Evolutionary conservation across 2,113 vertebrate species (phyloP).

Genomic region (Haliaeetus leucogaster): DNA sequence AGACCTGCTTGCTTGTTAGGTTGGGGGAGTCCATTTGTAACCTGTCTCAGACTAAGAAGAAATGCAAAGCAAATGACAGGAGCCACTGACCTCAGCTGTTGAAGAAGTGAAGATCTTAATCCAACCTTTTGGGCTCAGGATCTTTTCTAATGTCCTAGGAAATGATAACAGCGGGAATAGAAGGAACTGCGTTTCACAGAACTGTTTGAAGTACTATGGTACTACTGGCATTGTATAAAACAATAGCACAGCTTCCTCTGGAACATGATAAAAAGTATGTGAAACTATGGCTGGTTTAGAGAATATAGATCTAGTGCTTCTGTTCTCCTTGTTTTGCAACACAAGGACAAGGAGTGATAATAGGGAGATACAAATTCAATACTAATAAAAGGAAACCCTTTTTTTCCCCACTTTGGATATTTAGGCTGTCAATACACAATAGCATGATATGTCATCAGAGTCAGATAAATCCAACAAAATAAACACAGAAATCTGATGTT

Average conservation of each 20-base stretch:
- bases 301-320: neutral
- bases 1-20: neutral
- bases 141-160: neutral
- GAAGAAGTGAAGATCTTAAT: neutral
- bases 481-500: neutral
- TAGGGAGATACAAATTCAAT: neutral
- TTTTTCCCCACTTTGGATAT: neutral
- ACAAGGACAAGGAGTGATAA: neutral
- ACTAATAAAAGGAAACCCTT: neutral
- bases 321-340: neutral
- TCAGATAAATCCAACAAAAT: neutral
- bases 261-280: neutral
- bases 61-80: neutral
- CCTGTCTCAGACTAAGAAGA: neutral
- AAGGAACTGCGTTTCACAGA: neutral
- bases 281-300: neutral
- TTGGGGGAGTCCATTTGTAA: neutral
- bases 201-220: neutral
- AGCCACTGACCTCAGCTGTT: neutral
- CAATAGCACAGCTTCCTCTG: conserved; percentile 2
- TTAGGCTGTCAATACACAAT: neutral
- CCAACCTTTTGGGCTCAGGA: neutral
- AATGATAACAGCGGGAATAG: neutral
- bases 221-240: conserved; percentile 2
- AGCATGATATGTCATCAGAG: neutral